phyloP scores from a whole-genome alignment of 2,888 invertebrate species.

The Synanthedon andrenaeformis region DNA sequence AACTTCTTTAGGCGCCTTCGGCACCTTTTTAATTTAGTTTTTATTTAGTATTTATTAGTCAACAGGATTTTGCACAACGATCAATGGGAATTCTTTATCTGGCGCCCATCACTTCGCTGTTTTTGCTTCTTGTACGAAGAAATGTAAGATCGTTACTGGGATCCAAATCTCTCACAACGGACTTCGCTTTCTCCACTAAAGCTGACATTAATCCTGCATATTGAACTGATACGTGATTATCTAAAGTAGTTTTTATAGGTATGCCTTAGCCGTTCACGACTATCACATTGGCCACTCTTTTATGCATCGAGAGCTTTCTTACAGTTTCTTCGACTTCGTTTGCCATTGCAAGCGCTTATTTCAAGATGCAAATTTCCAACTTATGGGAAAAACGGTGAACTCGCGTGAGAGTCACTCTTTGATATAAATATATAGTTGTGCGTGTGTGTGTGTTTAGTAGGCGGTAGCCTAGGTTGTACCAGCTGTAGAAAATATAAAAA shows the following conservation, averaged over 20 bases:
- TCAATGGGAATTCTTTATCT: constrained; percentile 92
- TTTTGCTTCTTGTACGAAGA: constrained; percentile 92
- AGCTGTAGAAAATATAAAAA: too few species aligned
- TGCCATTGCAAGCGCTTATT: constrained; percentile 31
- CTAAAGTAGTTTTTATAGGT: constrained; percentile 90
- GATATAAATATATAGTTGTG: too few species aligned
- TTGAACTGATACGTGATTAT: constrained; percentile 94
- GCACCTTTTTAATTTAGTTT: too few species aligned
- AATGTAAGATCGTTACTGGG: constrained; percentile 96
- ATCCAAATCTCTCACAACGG: constrained; percentile 93
- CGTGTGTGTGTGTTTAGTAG: too few species aligned
- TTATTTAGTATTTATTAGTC: constrained; percentile 30
- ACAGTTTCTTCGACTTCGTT: constrained; percentile 96
- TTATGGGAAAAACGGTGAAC: not conserved
- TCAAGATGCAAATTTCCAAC: not conserved
- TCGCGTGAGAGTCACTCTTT: too few species aligned
- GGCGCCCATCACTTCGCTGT: constrained; percentile 98
- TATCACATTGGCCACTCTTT: constrained; percentile 95
- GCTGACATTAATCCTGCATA: constrained; percentile 92
- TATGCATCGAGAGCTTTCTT: constrained; percentile 91
- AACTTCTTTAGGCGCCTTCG: too few species aligned
- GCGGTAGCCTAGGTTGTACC: too few species aligned
- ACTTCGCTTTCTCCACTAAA: constrained; percentile 88
- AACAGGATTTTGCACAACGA: constrained; percentile 88
- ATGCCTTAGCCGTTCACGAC: constrained; percentile 96